phyloP scores from a whole-genome alignment of 2,888 invertebrate species.

The Dusona sp. region DNA sequence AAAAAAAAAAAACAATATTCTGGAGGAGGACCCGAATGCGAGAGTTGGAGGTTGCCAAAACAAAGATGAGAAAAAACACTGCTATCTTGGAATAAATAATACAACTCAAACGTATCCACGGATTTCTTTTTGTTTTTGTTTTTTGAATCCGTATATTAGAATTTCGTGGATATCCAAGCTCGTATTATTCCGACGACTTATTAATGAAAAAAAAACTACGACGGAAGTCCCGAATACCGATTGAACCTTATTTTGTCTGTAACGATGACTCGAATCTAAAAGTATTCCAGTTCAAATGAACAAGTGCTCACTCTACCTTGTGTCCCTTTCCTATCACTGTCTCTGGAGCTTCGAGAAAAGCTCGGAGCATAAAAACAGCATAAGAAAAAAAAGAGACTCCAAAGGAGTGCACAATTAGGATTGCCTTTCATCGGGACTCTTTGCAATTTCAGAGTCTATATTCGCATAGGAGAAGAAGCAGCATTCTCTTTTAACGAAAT shows the following conservation, averaged over 20 bases:
- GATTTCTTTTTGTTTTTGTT: background rate
- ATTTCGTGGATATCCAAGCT: background rate
- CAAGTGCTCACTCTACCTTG: background rate
- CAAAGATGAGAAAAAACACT: background rate
- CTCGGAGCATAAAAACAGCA: background rate
- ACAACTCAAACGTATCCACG: background rate
- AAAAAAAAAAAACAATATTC: conserved; percentile 8
- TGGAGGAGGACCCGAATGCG: background rate
- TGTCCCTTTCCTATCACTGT: background rate
- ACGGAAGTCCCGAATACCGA: background rate
- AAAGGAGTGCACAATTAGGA: conserved; percentile 60
- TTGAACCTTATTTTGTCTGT: background rate
- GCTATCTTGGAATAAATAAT: conserved; percentile 2
- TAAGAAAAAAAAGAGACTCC: background rate
- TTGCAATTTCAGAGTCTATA: conserved; percentile 20
- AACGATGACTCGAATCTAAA: conserved; percentile 39
- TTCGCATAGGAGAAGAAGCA: conserved; percentile 2
- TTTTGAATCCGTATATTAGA: background rate
- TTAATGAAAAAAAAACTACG: background rate
- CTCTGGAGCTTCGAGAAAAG: conserved; percentile 9
- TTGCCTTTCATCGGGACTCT: conserved; percentile 57
- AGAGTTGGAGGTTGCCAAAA: background rate
- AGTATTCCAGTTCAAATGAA: conserved; percentile 12
- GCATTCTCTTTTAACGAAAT: conserved; percentile 44
- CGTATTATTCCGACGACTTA: background rate